These are phyloP conservation scores for Drosophila quinaria DNA, from an alignment of 2,888 invertebrate species.

Conservation along the genomic window DNA sequence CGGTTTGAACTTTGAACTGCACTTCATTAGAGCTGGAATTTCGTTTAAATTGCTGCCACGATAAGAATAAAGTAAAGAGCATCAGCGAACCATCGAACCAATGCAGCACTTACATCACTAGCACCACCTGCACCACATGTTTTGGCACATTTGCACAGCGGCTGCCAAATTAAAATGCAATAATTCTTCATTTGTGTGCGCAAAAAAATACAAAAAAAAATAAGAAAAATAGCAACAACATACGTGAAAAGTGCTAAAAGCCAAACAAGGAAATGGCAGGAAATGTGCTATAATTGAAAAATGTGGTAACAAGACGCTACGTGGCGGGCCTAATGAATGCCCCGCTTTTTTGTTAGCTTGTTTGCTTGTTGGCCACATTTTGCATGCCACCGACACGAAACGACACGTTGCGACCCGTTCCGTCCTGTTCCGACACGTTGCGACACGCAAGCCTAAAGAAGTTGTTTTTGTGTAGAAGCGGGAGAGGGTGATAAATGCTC, in stretches of 20 bases:
- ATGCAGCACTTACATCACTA: slow-evolving; percentile 3
- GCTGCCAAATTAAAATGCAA: slow-evolving; percentile 83
- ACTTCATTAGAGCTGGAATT: slow-evolving; percentile 71
- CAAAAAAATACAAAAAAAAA: slow-evolving; percentile 3
- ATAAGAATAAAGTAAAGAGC: slow-evolving; percentile 47
- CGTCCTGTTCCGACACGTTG: slow-evolving; percentile 16
- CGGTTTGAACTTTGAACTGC: slow-evolving; percentile 74
- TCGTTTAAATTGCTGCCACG: slow-evolving; percentile 42
- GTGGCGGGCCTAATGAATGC: slow-evolving; percentile 81
- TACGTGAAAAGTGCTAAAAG: slow-evolving; percentile 33
- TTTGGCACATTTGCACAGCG: slow-evolving; percentile 59
- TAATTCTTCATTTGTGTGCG: slow-evolving; percentile 81
- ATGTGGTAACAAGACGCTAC: slow-evolving; percentile 83
- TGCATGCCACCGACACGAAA: slow-evolving; percentile 61
- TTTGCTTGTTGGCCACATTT: slow-evolving; percentile 29
- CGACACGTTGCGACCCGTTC: slow-evolving; percentile 16
- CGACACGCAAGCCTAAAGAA: slow-evolving; percentile 70
- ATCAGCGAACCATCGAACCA: slow-evolving; percentile 22
- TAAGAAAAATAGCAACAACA: slow-evolving; percentile 5
- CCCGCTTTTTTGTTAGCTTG: slow-evolving; percentile 57
- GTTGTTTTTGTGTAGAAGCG: slow-evolving; percentile 39
- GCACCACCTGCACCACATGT: slow-evolving; percentile 20
- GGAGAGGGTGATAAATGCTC: slow-evolving; percentile 76
- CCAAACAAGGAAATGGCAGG: slow-evolving; percentile 49
- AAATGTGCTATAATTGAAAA: slow-evolving; percentile 84